phyloP scores from a whole-genome alignment of 2,113 vertebrate genomes.

The Macrotus californicus region DNA sequence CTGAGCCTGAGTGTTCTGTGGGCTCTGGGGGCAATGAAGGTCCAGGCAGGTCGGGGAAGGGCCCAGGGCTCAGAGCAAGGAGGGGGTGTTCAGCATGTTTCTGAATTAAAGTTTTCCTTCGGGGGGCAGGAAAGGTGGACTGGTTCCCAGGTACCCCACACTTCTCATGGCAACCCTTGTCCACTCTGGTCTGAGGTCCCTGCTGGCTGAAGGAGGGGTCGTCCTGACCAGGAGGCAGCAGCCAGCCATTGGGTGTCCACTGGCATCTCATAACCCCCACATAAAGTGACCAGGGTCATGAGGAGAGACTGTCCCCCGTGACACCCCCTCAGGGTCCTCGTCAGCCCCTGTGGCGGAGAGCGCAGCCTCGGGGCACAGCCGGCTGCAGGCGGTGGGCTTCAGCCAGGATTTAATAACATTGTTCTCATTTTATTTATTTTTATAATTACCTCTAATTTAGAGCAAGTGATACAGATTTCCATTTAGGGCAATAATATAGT shows the following conservation, averaged over 20 bases:
- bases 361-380: slow-evolving; percentile 19
- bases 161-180: background rate
- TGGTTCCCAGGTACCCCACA: background rate
- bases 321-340: fast-evolving
- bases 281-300: fast-evolving
- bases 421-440: slow-evolving; percentile 74
- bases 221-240: background rate
- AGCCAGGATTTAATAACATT: slow-evolving; percentile 71
- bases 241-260: fast-evolving
- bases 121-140: background rate
- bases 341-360: background rate
- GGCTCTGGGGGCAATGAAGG: background rate
- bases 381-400: slow-evolving; percentile 7
- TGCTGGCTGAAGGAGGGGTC: background rate
- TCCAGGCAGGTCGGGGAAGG: background rate
- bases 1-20: fast-evolving
- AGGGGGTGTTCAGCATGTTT: background rate
- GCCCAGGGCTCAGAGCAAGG: background rate
- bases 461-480: slow-evolving; percentile 73
- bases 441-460: slow-evolving; percentile 78
- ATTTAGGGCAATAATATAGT: slow-evolving; percentile 75
- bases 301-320: fast-evolving
- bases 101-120: background rate
- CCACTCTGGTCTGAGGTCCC: background rate
- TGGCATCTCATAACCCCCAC: background rate